A percentile compares a stretch with the other conserved stretches of the same genome.
These are phyloP conservation scores for Enteromius thamalakanensis DNA, from an alignment of 2,797 vertebrate genomes.

Conservation along the genomic window DNA sequence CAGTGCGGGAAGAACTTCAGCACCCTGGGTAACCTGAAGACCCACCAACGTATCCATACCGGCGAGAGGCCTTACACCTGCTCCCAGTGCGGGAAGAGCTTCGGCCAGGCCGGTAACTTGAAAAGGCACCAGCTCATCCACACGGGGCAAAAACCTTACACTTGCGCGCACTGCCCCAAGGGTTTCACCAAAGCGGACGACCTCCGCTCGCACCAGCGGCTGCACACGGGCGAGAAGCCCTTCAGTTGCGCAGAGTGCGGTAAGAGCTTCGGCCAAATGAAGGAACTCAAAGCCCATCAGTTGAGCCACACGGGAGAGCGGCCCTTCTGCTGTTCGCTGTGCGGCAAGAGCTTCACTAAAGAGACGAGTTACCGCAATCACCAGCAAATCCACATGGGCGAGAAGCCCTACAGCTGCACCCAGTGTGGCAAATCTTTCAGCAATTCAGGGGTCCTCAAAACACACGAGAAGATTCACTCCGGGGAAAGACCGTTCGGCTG, in stretches of 20 bases:
- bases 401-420: conserved; percentile 76
- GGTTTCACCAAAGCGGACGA: conserved; percentile 84
- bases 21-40: conserved; percentile 83
- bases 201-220: conserved; percentile 80
- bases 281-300: conserved; percentile 82
- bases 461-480: conserved; percentile 81
- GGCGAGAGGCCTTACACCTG: conserved; percentile 81
- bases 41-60: conserved; percentile 82
- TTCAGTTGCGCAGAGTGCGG: conserved; percentile 78
- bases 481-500: conserved; percentile 80
- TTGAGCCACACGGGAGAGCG: conserved; percentile 80
- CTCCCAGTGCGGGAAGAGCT: conserved; percentile 83
- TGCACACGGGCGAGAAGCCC: conserved; percentile 81
- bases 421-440: conserved; percentile 81
- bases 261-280: conserved; percentile 79
- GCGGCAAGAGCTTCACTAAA: conserved; percentile 81
- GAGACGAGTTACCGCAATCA: conserved; percentile 80
- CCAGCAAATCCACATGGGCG: conserved; percentile 77
- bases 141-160: conserved; percentile 82
- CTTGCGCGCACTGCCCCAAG: conserved; percentile 80
- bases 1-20: conserved; percentile 83
- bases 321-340: conserved; percentile 78
- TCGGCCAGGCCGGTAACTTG: conserved; percentile 81
- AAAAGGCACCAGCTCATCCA: conserved; percentile 83
- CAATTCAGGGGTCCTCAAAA: conserved; percentile 79